These are phyloP conservation scores for Saguinus imperator DNA, from an alignment of 2,113 vertebrate genomes.

Conservation along the genomic window DNA sequence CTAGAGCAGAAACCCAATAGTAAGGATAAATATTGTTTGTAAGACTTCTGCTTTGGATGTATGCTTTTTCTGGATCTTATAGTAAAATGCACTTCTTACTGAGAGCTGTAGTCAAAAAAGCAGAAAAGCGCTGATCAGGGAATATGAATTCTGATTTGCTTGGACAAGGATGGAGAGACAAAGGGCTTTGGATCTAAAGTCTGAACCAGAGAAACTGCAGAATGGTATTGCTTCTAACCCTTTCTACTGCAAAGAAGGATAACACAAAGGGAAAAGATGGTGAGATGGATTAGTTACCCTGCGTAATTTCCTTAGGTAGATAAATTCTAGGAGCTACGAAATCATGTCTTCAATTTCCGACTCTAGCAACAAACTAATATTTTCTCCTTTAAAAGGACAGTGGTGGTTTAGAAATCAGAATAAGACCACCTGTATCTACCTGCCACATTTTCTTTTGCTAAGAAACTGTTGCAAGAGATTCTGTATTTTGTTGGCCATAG, in stretches of 20 bases:
- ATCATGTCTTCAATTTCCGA: background rate
- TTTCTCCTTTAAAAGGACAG: background rate
- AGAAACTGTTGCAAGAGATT: background rate
- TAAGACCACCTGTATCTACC: background rate
- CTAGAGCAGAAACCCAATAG: background rate
- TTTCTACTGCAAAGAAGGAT: background rate
- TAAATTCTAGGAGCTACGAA: background rate
- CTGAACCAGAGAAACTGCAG: background rate
- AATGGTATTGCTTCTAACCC: background rate
- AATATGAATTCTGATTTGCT: background rate
- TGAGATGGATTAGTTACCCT: background rate
- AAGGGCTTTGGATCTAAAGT: background rate
- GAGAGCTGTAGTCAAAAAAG: background rate
- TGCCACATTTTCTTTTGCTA: background rate
- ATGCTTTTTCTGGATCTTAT: background rate
- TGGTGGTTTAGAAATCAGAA: background rate
- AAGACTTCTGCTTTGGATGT: background rate
- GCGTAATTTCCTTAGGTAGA: background rate
- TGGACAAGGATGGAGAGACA: background rate
- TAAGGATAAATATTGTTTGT: background rate
- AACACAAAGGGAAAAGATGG: background rate
- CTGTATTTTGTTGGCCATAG: background rate
- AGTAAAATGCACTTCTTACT: background rate
- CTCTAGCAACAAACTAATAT: background rate
- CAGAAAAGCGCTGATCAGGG: background rate